phyloP scores from a whole-genome alignment of 2,888 invertebrate species.

The Meiosimyza platycephala region DNA sequence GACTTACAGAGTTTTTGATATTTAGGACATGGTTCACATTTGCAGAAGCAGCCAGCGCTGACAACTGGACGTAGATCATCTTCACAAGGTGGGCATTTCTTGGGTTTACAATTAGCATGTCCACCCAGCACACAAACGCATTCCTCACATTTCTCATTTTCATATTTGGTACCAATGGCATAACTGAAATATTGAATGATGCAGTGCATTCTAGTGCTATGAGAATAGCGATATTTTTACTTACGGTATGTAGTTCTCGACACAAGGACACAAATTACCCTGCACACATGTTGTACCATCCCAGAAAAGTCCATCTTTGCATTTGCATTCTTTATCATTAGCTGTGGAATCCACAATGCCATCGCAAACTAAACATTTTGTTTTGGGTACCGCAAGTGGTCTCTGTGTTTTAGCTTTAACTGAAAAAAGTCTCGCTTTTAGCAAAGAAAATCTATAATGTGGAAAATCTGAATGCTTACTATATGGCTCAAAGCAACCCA shows the following conservation, averaged over 20 bases:
- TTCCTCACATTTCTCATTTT: slow-evolving; percentile 79
- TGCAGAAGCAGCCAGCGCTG: slow-evolving; percentile 78
- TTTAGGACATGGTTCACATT: slow-evolving; percentile 78
- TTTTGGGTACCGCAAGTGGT: slow-evolving; percentile 27
- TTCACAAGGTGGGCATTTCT: slow-evolving; percentile 75
- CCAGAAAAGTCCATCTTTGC: slow-evolving; percentile 73
- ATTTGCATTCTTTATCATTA: slow-evolving; percentile 68
- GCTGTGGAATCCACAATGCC: slow-evolving; percentile 46
- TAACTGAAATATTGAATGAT: slow-evolving; percentile 69
- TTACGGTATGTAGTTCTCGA: slow-evolving; percentile 75
- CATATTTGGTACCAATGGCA: slow-evolving; percentile 77
- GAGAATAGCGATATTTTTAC: slow-evolving; percentile 42
- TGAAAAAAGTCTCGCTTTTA: background rate
- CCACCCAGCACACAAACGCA: slow-evolving; percentile 85
- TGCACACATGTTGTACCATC: slow-evolving; percentile 80
- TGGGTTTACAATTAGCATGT: slow-evolving; percentile 75
- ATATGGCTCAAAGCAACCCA: slow-evolving; percentile 83
- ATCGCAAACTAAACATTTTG: slow-evolving; percentile 71
- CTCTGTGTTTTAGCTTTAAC: background rate
- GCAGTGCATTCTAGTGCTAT: background rate
- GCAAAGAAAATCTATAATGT: background rate
- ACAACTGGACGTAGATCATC: slow-evolving; percentile 71
- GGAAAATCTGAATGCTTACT: slow-evolving; percentile 67
- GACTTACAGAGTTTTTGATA: slow-evolving; percentile 78
- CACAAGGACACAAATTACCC: slow-evolving; percentile 81